These are phyloP conservation scores for Onychorhynchus coronatus DNA, from an alignment of 2,113 vertebrate species.

Conservation along the genomic window DNA sequence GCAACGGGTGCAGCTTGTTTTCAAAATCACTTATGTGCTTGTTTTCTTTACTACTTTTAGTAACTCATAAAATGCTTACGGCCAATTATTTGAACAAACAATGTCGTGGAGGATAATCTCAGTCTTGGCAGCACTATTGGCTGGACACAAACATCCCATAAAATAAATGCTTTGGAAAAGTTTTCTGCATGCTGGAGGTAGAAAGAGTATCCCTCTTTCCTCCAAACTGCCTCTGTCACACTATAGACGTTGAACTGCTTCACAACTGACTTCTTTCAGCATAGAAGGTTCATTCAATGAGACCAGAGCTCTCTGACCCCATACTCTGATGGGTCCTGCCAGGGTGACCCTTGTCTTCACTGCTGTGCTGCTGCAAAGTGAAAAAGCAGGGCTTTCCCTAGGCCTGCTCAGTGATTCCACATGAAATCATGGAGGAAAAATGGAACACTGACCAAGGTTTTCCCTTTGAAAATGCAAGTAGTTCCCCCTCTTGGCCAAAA, in stretches of 20 bases:
- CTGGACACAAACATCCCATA: not conserved
- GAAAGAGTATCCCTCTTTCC: not conserved
- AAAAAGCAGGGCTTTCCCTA: not conserved
- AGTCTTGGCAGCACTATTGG: not conserved
- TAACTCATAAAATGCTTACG: not conserved
- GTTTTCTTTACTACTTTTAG: slow-evolving; percentile 40
- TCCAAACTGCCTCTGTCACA: not conserved
- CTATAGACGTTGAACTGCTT: not conserved
- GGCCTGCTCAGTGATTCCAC: not conserved
- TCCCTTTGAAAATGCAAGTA: not conserved
- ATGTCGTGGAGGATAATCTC: not conserved
- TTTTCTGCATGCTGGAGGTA: not conserved
- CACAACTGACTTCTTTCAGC: not conserved
- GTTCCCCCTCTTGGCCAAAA: not conserved
- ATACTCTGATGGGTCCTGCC: no score
- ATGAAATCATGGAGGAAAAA: not conserved
- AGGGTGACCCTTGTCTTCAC: not conserved
- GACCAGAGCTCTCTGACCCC: not conserved
- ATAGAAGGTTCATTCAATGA: not conserved
- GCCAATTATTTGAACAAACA: not conserved
- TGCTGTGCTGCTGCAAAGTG: not conserved
- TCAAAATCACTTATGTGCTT: not conserved
- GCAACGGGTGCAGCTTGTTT: not conserved
- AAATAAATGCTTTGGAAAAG: not conserved
- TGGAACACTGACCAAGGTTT: not conserved